Evolutionary conservation across 2,113 vertebrate species (phyloP).

Genomic region (Elachura formosa): DNA sequence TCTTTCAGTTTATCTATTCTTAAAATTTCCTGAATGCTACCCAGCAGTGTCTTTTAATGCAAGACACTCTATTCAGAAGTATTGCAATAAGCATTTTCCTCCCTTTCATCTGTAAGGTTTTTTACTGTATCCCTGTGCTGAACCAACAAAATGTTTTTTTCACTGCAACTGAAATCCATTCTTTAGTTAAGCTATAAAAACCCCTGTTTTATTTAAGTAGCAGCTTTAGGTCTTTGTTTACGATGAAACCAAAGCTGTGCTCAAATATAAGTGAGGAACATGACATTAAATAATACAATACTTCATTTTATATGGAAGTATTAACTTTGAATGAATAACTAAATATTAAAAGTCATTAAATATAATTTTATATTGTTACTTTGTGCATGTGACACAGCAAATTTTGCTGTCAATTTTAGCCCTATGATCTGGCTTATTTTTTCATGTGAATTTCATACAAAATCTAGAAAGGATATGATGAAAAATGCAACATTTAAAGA

Average conservation of each 20-base stretch:
- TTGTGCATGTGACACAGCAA: not conserved
- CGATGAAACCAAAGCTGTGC: not conserved
- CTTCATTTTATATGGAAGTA: not conserved
- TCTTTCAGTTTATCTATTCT: not conserved
- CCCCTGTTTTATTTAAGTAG: not conserved
- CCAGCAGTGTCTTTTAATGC: not conserved
- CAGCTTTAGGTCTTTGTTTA: not conserved
- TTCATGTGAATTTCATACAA: not conserved
- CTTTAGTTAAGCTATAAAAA: not conserved
- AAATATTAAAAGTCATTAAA: not conserved
- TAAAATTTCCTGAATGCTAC: not conserved
- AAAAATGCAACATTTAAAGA: not conserved
- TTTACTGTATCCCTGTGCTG: not conserved
- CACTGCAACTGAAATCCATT: not conserved
- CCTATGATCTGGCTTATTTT: not conserved
- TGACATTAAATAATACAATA: not conserved
- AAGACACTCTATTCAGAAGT: not conserved
- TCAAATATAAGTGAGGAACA: not conserved
- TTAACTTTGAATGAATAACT: not conserved
- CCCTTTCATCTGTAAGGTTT: not conserved
- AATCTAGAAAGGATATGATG: not conserved
- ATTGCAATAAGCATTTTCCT: not conserved
- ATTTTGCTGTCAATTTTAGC: not conserved
- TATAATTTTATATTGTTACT: not conserved
- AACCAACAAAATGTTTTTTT: not conserved